Conservation (phyloP, 2,797 vertebrate species). For the Podarcis lilfordi region DNA sequence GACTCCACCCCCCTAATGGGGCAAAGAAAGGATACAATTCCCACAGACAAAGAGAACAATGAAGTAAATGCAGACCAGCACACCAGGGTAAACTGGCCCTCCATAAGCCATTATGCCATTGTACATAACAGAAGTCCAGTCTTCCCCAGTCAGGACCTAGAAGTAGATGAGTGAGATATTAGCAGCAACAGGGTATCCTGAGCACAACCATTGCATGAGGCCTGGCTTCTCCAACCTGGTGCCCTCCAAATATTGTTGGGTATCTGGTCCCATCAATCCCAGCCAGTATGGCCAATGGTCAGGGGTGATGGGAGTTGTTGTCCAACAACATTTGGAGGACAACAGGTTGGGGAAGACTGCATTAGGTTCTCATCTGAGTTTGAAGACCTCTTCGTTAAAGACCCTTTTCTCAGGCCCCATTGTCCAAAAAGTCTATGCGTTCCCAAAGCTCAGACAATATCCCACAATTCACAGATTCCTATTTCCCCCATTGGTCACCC, state of each 20-base stretch:
- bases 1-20: not conserved
- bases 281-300: not conserved
- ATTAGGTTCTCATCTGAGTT: not conserved
- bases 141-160: slow-evolving; percentile 94
- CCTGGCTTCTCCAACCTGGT: not conserved
- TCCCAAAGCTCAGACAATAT: not conserved
- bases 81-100: slow-evolving; percentile 90
- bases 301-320: not conserved
- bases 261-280: not conserved
- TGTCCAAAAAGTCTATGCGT: not conserved
- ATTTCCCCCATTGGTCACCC: not conserved
- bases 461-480: not conserved
- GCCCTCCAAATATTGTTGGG: not conserved
- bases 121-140: slow-evolving; percentile 96
- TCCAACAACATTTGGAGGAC: not conserved
- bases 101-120: slow-evolving; percentile 95
- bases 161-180: not conserved
- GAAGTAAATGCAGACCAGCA: slow-evolving; percentile 95
- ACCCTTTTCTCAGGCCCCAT: not conserved
- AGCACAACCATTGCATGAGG: not conserved
- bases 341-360: not conserved
- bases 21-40: slow-evolving; percentile 91
- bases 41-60: slow-evolving; percentile 93
- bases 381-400: not conserved
- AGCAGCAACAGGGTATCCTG: fast-evolving